phyloP scores from a whole-genome alignment of 2,888 invertebrate genomes.

The Drosophila atripex region DNA sequence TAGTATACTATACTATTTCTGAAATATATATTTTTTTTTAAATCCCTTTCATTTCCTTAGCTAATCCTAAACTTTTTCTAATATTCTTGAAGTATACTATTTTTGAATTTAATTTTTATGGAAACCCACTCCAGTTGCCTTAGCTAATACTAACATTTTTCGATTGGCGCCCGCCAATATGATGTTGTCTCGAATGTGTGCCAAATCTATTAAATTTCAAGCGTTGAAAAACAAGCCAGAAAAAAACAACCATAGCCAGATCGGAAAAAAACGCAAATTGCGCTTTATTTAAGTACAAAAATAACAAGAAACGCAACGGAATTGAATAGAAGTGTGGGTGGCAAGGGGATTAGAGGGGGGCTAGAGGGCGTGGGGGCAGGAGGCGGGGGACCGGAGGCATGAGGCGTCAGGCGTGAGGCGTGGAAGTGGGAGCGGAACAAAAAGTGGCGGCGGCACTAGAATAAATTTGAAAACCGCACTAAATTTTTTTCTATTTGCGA shows the following conservation, averaged over 20 bases:
- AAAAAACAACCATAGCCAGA: background rate
- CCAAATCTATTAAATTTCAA: conserved; percentile 79
- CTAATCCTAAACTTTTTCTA: no score
- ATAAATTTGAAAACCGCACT: conserved; percentile 65
- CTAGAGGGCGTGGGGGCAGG: background rate
- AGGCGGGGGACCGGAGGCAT: conserved; percentile 5
- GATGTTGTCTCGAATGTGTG: conserved; percentile 68
- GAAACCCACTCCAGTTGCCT: background rate
- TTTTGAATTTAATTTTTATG: background rate
- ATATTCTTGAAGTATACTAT: no score
- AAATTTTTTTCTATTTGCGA: conserved; percentile 48
- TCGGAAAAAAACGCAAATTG: conserved; percentile 60
- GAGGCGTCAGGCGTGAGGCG: no score
- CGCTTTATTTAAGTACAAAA: conserved; percentile 78
- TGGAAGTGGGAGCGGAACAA: conserved; percentile 34
- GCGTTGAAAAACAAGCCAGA: conserved; percentile 68
- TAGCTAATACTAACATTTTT: conserved; percentile 57
- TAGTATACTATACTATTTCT: no score
- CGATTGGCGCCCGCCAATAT: conserved; percentile 39
- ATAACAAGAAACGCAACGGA: conserved; percentile 59
- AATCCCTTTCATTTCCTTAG: no score
- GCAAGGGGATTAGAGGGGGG: conserved; percentile 2
- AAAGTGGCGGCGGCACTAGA: conserved; percentile 37
- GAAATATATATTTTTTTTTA: no score
- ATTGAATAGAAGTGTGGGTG: conserved; percentile 28